A percentile compares a stretch with the other conserved stretches of the same genome.
Evolutionary conservation across 2,797 vertebrate species (phyloP).

Genomic region (Parauchenoglanis punctatus): DNA sequence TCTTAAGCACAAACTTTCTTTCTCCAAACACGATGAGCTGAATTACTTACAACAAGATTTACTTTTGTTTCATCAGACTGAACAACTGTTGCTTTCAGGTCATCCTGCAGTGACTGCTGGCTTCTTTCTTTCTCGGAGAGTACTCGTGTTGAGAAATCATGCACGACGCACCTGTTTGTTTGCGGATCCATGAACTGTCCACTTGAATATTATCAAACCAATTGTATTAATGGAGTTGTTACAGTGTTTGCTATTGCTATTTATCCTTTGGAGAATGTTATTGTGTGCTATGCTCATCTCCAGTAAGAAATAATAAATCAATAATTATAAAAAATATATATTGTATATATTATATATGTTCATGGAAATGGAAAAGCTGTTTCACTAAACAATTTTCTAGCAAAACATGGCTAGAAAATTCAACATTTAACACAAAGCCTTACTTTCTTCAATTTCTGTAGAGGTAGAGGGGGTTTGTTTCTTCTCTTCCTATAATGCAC

Average conservation of each 20-base stretch:
- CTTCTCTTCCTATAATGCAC: constrained; percentile 50
- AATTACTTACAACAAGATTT: background rate
- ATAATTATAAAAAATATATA: background rate
- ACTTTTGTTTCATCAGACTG: background rate
- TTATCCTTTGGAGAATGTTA: background rate
- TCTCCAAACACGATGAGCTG: too few relatives aligned
- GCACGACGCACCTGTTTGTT: background rate
- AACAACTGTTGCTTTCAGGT: background rate
- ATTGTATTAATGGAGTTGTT: background rate
- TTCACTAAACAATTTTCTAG: background rate
- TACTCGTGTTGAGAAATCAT: background rate
- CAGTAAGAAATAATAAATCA: background rate
- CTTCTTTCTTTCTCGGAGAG: background rate
- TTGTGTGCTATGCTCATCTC: background rate
- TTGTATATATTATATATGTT: background rate
- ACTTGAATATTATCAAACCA: background rate
- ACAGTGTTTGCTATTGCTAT: background rate
- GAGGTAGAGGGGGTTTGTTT: constrained; percentile 20
- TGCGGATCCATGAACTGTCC: background rate
- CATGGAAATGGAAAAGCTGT: too few relatives aligned
- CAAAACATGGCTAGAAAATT: background rate
- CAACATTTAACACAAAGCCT: background rate
- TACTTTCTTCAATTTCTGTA: background rate
- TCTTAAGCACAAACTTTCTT: background rate
- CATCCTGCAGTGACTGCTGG: background rate